Evolutionary conservation across 2,113 vertebrate species (phyloP), one percentile per base, ranked within the genome.

Genomic region (Paratilapia polleni): DNA sequence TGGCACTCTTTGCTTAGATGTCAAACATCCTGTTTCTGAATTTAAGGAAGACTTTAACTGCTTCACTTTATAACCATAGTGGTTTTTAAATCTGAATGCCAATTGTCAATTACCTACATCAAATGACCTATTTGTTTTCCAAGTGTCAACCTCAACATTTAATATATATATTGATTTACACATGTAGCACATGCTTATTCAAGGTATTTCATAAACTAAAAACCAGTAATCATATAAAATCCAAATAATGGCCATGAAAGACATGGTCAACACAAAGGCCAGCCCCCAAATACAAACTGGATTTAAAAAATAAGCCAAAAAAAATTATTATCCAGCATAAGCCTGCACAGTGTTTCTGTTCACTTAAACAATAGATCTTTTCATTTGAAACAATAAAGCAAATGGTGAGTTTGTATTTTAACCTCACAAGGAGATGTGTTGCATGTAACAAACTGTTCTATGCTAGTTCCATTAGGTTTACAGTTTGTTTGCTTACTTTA

Each of bases 61-160:
- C 15, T 5, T 49, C 14, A 49, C 14, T 49, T 78, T 10, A 80
- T 41, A 61, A 49, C 1, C 47, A 57, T 58, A 15, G 20, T 49
- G 26, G 15, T 20, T n/a, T 38, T 58, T 24, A 76, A 76, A 57
- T 76, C 22, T 58, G 22, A 31, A 11, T 13, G 11, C 43, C 2
- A 58, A 76, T 58, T n/a, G n/a, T n/a, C 54, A 58, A 12, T 19
- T 3, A 58, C 17, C 54, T 82, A 97, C 97, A 97, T 97, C 22
- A 58, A 1, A 6, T 6, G 22, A 13, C 56, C 8, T 14, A 57
- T n/a, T 15, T 17, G 57, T 15, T 96, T 95, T 95, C 34, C 17
- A 8, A 49, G 43, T 31, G 26, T 28, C 9, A 63, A 62, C 60
- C 24, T n/a, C 58, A 82, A 17, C 38, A 68, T 49, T 26, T 52